Conservation (phyloP, 37 sponge, comb jelly and placozoan species). For the Beroe forskalii region DNA sequence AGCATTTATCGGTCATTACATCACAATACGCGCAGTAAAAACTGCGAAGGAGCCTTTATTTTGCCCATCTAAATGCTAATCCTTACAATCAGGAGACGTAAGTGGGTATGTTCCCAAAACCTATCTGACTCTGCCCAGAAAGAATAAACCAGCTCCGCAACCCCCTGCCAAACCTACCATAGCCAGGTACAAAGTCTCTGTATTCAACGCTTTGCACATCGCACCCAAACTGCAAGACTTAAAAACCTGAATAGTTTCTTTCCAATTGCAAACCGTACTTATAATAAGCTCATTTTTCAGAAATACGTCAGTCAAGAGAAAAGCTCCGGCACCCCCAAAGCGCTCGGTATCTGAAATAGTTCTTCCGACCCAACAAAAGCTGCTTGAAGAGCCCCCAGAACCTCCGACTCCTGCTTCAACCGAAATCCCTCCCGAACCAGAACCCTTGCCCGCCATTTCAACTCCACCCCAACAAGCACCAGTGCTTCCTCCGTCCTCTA, state of each 20-base stretch:
- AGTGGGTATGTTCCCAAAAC: slow-evolving; percentile 40
- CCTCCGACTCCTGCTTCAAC: neutral
- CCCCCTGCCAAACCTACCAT: neutral
- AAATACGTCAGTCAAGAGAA: neutral
- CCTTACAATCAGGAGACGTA: slow-evolving; percentile 42
- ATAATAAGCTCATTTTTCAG: neutral
- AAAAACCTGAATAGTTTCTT: too few species aligned
- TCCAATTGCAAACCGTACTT: too few species aligned
- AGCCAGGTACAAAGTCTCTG: too few species aligned
- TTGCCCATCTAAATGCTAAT: too few species aligned
- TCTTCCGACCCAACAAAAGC: neutral
- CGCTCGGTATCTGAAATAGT: neutral
- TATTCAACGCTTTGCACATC: too few species aligned
- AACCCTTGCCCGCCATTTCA: neutral
- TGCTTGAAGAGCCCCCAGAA: neutral
- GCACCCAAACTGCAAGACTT: too few species aligned
- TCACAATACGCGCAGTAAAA: too few species aligned
- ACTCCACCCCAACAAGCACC: neutral
- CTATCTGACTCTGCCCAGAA: neutral
- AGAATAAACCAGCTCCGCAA: slow-evolving; percentile 44
- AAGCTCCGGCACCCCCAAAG: neutral
- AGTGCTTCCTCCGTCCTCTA: neutral
- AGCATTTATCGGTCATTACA: too few species aligned
- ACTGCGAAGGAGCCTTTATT: too few species aligned
- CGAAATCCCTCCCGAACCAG: neutral